These are phyloP conservation scores for Nixonia krombeini DNA, from an alignment of 1,140 invertebrate species.

Conservation along the genomic window DNA sequence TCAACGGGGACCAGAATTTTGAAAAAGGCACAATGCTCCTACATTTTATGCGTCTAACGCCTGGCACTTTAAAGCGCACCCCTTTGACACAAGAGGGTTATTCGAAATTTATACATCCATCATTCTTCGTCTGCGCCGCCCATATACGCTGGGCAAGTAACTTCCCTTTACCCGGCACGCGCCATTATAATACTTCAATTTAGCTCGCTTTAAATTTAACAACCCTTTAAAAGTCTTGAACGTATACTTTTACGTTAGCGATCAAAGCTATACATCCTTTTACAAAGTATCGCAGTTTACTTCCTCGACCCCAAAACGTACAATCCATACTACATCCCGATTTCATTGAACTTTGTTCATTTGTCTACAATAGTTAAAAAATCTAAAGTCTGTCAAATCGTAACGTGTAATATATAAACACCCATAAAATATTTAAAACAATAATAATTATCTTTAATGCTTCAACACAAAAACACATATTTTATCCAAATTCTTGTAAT, in stretches of 20 bases:
- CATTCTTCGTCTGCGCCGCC: slow-evolving; percentile 47
- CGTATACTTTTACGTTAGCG: not conserved
- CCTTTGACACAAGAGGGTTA: slow-evolving; percentile 52
- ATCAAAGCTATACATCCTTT: too few relatives aligned
- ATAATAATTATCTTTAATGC: too few relatives aligned
- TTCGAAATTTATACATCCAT: slow-evolving; percentile 66
- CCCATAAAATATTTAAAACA: too few relatives aligned
- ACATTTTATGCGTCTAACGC: slow-evolving; percentile 7
- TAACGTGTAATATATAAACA: too few relatives aligned
- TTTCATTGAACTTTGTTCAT: too few relatives aligned
- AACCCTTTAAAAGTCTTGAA: slow-evolving; percentile 61
- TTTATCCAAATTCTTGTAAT: too few relatives aligned
- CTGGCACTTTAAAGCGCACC: slow-evolving; percentile 32
- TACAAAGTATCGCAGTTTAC: too few relatives aligned
- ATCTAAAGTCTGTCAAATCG: too few relatives aligned
- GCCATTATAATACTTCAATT: slow-evolving; percentile 56
- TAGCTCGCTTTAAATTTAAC: slow-evolving; percentile 67
- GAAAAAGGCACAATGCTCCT: slow-evolving; percentile 22
- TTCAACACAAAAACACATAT: too few relatives aligned
- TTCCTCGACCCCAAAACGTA: too few relatives aligned
- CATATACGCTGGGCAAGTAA: slow-evolving; percentile 31
- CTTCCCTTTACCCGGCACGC: slow-evolving; percentile 58
- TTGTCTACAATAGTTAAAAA: too few relatives aligned
- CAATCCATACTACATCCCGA: too few relatives aligned
- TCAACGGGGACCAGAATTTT: slow-evolving; percentile 28